These are phyloP conservation scores for Loripinus fragilis DNA, from an alignment of 2,888 invertebrate genomes.

Conservation along the genomic window DNA sequence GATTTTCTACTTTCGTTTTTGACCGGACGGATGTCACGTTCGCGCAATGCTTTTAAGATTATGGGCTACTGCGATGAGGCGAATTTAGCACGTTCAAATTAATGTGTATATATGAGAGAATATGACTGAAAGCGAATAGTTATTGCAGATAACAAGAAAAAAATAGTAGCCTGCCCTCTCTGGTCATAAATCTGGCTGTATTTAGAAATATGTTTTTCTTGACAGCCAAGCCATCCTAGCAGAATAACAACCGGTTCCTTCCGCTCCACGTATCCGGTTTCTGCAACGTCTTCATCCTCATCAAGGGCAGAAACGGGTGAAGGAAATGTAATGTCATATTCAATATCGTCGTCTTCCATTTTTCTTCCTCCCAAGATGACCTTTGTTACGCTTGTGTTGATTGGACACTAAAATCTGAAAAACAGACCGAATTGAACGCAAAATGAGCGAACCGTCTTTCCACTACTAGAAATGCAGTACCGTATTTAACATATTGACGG, in stretches of 20 bases:
- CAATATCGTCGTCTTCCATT: conserved; percentile 74
- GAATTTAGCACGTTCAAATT: too few relatives aligned
- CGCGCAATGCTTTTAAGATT: too few relatives aligned
- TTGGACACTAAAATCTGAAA: conserved; percentile 31
- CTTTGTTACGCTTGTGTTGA: conserved; percentile 24
- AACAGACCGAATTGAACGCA: not conserved
- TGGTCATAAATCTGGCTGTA: conserved; percentile 91
- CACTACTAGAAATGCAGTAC: too few relatives aligned
- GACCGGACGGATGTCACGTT: too few relatives aligned
- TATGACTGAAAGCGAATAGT: too few relatives aligned
- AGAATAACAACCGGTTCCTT: conserved; percentile 87
- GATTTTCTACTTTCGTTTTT: too few relatives aligned
- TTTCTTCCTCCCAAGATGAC: conserved; percentile 28
- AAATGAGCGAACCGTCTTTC: too few relatives aligned
- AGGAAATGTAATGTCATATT: conserved; percentile 77
- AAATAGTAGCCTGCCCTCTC: conserved; percentile 88
- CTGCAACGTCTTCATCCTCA: conserved; percentile 37
- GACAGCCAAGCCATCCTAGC: conserved; percentile 92
- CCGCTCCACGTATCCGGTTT: conserved; percentile 42
- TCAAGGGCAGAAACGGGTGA: conserved; percentile 52
- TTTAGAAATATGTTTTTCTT: conserved; percentile 90
- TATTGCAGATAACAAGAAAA: too few relatives aligned
- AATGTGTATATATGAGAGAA: too few relatives aligned
- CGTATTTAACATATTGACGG: too few relatives aligned
- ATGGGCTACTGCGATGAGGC: too few relatives aligned